Base-by-base conservation (phyloP, 2,113 vertebrate species). In the Mesitornis unicolor region DNA sequence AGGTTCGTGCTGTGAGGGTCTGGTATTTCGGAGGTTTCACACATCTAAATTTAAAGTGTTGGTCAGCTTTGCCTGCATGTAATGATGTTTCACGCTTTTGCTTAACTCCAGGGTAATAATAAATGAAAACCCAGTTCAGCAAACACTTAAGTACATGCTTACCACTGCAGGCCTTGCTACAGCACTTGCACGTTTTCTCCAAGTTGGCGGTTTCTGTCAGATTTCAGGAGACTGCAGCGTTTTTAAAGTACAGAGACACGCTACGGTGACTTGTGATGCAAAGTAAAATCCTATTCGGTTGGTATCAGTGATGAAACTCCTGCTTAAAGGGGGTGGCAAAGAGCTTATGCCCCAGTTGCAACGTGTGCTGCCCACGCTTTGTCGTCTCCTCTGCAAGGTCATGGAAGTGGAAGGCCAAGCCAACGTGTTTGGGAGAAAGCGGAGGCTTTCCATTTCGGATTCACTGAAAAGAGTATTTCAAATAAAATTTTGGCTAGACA, bases 401-500 rank as follows among this genome's bases (percentile, higher is more conserved):
- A 11, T 42, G 87, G 63, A 79, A 42, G 10, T 21, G 42, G 33
- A 69, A 91, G n/a, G 51, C 31, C 36, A 31, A 90, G 22, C 21
- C 24, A 38, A 31, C 36, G 18, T 0, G 0, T 36, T 38, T 64
- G 64, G 63, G 56, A 75, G 54, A 90, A 90, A 79, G 20, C 42
- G 42, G 54, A 56, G 24, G 11, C 43, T 76, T 91, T 92, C 73
- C 1, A 3, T 29, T 94, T 91, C 84, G 76, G 48, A 45, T 84
- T 89, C 36, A 29, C 7, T 73, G 57, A 86, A 84, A 93, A 88
- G 56, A 59, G 10, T 50, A 90, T 84, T 95, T 96, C 59, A 77
- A 94, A 83, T 59, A 74, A 86, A 80, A 67, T 26, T 89, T 83
- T 94, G 95, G 91, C 85, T 94, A 94, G 96, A 95, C 95, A 40